Evolutionary conservation across 2,113 vertebrate species (phyloP), one percentile per base, ranked within the genome.

Genomic region (Caranx melampygus): DNA sequence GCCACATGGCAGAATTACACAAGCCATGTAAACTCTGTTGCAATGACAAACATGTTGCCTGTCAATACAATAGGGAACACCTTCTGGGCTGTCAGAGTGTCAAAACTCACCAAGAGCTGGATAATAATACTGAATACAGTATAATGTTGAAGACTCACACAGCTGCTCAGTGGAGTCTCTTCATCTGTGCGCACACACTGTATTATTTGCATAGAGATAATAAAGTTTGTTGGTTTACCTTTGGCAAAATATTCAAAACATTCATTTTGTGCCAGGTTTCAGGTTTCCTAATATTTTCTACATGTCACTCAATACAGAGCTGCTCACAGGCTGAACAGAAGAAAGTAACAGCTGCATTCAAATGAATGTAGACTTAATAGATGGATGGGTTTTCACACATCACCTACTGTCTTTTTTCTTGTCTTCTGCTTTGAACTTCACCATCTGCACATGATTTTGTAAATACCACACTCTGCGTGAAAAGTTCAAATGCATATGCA

Each of bases 11-110:
- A 59, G 34, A 52, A 60, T 79, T 4, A 44, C 45, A 44, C 14
- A 59, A 75, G 26, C 60, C n/a, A 11, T 65, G 65, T 31, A 26
- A 82, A 65, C 76, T 77, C 66, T 85, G 81, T 86, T 66, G 47
- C 59, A 74, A 75, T 74, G 81, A 85, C 79, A 90, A 82, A 87
- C 81, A 79, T 21, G 70, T 40, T 62, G 13, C 16, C 44, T 37
- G 33, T 3, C 54, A 18, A n/a, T 18, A 47, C 8, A 1, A 12
- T 0, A n/a, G 34, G 60, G 20, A 65, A 35, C 21, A 51, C 66
- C 13, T 67, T 63, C 44, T 5, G 4, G 31, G 26, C 55, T 2
- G 44, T 21, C 2, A 18, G 8, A 37, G 13, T 15, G 1, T 44
- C 15, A 20, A 14, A 52, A n/a, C 16, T 58, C 11, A 26, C 49